These are phyloP conservation scores for Cantharis flavilabris DNA, from an alignment of 2,888 invertebrate genomes.

Conservation along the genomic window DNA sequence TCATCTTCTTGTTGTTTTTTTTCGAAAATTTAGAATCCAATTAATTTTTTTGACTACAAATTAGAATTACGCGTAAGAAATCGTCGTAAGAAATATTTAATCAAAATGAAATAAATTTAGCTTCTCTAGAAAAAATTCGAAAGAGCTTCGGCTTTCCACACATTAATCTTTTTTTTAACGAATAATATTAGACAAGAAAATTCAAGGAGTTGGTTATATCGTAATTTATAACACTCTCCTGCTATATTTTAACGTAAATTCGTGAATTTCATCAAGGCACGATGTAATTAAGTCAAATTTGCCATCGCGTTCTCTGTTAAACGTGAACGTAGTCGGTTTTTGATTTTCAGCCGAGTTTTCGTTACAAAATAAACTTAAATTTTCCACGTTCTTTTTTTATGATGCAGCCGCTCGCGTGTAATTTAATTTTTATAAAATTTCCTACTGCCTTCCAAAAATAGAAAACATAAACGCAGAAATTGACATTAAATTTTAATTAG, in stretches of 20 bases:
- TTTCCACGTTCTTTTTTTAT: not conserved
- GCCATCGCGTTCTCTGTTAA: constrained; percentile 7
- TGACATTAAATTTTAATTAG: not conserved
- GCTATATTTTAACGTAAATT: constrained; percentile 15
- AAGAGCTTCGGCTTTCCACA: not conserved
- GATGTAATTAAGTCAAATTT: constrained; percentile 22
- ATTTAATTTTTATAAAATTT: not conserved
- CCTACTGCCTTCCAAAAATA: not conserved
- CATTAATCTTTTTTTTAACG: not conserved
- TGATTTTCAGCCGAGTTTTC: not conserved
- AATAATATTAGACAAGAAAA: constrained; percentile 10
- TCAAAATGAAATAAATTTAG: not conserved
- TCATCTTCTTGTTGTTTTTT: not conserved
- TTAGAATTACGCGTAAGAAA: not conserved
- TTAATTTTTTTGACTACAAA: not conserved
- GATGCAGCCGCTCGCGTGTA: not conserved
- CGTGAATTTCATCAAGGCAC: constrained; percentile 13
- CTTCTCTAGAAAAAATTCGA: not conserved
- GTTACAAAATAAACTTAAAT: not conserved
- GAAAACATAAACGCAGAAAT: not conserved
- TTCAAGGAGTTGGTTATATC: constrained; percentile 14
- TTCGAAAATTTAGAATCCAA: not conserved
- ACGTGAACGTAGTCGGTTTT: not conserved
- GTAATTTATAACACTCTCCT: constrained; percentile 12
- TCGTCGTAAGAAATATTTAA: not conserved